These are phyloP conservation scores for Ceryle rudis DNA, from an alignment of 2,797 vertebrate species.

Conservation along the genomic window DNA sequence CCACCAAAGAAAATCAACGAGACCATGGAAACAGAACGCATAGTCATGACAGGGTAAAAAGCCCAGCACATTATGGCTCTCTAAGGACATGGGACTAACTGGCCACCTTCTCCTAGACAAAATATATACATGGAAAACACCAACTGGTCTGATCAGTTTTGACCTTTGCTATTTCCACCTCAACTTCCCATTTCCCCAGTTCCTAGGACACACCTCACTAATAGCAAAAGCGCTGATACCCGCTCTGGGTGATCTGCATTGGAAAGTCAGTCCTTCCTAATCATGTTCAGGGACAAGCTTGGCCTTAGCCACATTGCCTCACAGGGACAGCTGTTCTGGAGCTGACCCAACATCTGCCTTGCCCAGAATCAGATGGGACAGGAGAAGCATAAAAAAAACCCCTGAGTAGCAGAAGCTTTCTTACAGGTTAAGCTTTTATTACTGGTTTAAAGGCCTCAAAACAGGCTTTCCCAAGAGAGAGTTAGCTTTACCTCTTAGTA, in stretches of 20 bases:
- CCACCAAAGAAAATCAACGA: background rate
- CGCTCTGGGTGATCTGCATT: background rate
- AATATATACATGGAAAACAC: background rate
- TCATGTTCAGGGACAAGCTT: background rate
- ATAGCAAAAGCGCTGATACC: background rate
- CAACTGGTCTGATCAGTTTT: background rate
- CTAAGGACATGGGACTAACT: background rate
- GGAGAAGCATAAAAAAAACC: background rate
- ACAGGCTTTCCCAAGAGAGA: background rate
- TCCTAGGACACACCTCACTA: background rate
- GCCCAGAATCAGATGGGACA: background rate
- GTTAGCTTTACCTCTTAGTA: background rate
- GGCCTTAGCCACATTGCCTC: background rate
- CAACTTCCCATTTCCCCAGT: background rate
- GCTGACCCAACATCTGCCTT: background rate
- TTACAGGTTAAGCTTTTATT: background rate
- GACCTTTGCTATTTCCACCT: background rate
- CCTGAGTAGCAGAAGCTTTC: background rate
- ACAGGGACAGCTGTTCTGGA: background rate
- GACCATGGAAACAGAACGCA: background rate
- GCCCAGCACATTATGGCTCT: rapidly evolving
- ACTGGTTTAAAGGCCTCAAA: background rate
- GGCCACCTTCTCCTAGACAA: background rate
- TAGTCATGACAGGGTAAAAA: background rate
- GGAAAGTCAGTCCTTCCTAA: background rate